Evolutionary conservation across 2,888 invertebrate species (phyloP).

Genomic region (Pediacus dermestoides): DNA sequence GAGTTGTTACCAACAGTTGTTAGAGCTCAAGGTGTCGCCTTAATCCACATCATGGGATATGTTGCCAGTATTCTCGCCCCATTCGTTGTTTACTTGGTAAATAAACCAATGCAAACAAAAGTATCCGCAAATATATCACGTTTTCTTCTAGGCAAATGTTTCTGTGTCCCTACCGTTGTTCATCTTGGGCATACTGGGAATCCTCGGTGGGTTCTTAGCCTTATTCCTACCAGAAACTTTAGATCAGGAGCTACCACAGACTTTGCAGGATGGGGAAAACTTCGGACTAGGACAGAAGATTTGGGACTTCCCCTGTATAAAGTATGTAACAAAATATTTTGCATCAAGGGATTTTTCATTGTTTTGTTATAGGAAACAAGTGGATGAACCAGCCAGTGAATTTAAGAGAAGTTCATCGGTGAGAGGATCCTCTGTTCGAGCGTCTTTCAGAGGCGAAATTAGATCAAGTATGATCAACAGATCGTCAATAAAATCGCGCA

Average conservation of each 20-base stretch:
- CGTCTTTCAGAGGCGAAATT: constrained; percentile 62
- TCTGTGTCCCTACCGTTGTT: constrained; percentile 71
- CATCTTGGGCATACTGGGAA: constrained; percentile 72
- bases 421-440: constrained; percentile 56
- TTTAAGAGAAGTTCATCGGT: constrained; percentile 38
- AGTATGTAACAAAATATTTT: constrained; percentile 48
- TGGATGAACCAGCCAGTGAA: constrained; percentile 35
- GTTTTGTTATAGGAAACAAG: constrained; percentile 27
- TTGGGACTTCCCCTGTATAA: constrained; percentile 77
- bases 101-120: constrained; percentile 26
- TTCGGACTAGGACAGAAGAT: constrained; percentile 77
- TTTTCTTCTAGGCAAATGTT: constrained; percentile 59
- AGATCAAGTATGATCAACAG: constrained; percentile 59
- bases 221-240: constrained; percentile 82
- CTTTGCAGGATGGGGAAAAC: constrained; percentile 79
- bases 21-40: constrained; percentile 79
- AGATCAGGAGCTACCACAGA: constrained; percentile 81
- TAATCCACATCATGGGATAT: constrained; percentile 86
- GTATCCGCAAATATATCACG: constrained; percentile 10
- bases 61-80: constrained; percentile 80
- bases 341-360: constrained; percentile 2
- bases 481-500: constrained; percentile 53
- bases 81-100: constrained; percentile 78
- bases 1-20: constrained; percentile 85
- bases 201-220: constrained; percentile 71